Percentiles rank a stretch among this genome's conserved stretches.
These are phyloP conservation scores for Cordilura impudica DNA, from an alignment of 2,888 invertebrate genomes.

Conservation along the genomic window DNA sequence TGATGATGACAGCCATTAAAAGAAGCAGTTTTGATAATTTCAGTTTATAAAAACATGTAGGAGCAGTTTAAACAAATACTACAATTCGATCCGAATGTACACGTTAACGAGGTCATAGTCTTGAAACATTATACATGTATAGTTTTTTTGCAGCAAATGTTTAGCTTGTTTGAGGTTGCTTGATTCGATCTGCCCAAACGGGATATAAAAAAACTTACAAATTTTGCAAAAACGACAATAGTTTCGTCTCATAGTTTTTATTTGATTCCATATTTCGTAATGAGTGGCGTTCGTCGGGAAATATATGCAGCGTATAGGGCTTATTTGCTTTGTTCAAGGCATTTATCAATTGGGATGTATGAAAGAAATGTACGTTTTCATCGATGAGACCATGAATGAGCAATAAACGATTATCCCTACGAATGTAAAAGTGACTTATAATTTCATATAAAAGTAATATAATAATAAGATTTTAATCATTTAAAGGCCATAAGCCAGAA, in stretches of 20 bases:
- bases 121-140: slow-evolving; percentile 49
- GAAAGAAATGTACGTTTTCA: slow-evolving; percentile 99
- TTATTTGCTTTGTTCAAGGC: slow-evolving; percentile 95
- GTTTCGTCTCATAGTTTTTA: slow-evolving; percentile 96
- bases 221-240: slow-evolving; percentile 94
- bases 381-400: slow-evolving; percentile 98
- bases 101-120: slow-evolving; percentile 52
- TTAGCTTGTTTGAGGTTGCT: neutral
- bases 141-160: slow-evolving; percentile 30
- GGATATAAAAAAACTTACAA: slow-evolving; percentile 78
- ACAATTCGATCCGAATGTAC: slow-evolving; percentile 50
- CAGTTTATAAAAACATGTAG: neutral
- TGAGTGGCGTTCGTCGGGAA: slow-evolving; percentile 98
- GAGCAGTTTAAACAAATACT: slow-evolving; percentile 48
- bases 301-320: slow-evolving; percentile 96
- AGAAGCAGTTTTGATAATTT: slow-evolving; percentile 38
- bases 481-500: too few relatives aligned
- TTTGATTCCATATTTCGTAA: slow-evolving; percentile 94
- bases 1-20: slow-evolving; percentile 38
- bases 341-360: slow-evolving; percentile 94
- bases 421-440: neutral
- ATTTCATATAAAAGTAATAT: neutral
- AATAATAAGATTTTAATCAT: neutral
- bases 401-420: slow-evolving; percentile 90
- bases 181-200: neutral